Conservation (phyloP, 2,888 invertebrate species). For the Leuctra nigra region DNA sequence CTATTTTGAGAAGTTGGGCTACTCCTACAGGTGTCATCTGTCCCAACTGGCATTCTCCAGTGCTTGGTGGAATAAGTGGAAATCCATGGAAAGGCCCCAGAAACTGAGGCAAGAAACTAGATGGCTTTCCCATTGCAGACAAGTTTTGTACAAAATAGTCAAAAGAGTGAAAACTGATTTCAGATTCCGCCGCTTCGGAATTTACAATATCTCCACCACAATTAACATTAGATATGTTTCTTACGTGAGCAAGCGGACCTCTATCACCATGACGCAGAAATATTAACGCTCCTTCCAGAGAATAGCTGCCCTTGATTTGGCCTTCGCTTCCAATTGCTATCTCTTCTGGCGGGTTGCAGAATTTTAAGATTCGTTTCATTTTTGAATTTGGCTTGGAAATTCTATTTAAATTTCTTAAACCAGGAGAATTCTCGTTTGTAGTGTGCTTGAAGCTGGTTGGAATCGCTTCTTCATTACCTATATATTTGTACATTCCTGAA, state of each 20-base stretch:
- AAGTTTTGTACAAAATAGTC: constrained; percentile 27
- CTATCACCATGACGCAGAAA: constrained; percentile 85
- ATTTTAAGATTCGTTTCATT: constrained; percentile 56
- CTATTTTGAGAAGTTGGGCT: constrained; percentile 74
- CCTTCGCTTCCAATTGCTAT: constrained; percentile 67
- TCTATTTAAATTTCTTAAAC: constrained; percentile 44
- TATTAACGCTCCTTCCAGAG: constrained; percentile 63
- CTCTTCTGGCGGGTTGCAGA: constrained; percentile 66
- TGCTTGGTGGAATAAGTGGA: constrained; percentile 61
- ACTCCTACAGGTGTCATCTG: constrained; percentile 67
- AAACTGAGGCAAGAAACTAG: constrained; percentile 49
- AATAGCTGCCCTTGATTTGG: constrained; percentile 50
- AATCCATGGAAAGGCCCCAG: constrained; percentile 80
- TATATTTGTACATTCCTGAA: constrained; percentile 73
- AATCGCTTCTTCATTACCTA: constrained; percentile 49
- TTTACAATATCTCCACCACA: constrained; percentile 54
- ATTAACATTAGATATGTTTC: constrained; percentile 68
- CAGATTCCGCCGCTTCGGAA: constrained; percentile 27
- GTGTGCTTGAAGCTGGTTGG: constrained; percentile 41
- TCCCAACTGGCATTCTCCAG: constrained; percentile 70
- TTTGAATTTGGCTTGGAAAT: constrained; percentile 53
- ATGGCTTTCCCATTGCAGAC: constrained; percentile 19
- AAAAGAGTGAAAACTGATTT: constrained; percentile 26
- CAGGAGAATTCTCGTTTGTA: constrained; percentile 41
- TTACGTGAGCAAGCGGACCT: constrained; percentile 77